These are phyloP conservation scores for Orchestia grillus DNA, from an alignment of 1,140 invertebrate genomes.

Conservation along the genomic window DNA sequence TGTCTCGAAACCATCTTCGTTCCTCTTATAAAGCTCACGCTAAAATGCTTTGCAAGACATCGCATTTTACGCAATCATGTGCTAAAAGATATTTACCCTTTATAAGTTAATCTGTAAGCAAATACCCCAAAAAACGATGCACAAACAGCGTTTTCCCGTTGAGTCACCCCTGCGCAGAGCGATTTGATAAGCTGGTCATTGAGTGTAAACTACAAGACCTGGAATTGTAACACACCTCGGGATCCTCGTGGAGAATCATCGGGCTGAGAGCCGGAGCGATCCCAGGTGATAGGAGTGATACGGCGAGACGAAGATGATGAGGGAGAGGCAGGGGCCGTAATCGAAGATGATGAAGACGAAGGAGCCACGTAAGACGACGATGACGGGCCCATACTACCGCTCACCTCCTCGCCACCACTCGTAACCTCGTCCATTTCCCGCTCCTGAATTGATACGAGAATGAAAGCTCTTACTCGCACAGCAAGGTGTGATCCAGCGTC, in stretches of 20 bases:
- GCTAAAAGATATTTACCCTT: no score
- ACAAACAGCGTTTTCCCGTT: no score
- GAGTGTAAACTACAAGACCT: background rate
- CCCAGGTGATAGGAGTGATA: constrained; percentile 44
- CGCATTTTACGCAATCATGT: no score
- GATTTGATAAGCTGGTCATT: no score
- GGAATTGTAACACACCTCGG: background rate
- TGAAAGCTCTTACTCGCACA: background rate
- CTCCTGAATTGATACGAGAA: background rate
- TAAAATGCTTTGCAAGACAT: no score
- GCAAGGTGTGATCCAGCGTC: background rate
- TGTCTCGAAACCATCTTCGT: no score
- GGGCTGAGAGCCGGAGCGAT: background rate
- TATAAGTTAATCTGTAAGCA: no score
- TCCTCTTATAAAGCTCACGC: no score
- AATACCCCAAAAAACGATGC: no score
- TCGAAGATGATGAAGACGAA: constrained; percentile 23
- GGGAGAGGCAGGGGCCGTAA: constrained; percentile 19
- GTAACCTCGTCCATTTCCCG: constrained; percentile 74
- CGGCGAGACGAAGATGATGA: constrained; percentile 35
- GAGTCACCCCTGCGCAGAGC: no score
- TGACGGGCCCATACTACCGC: constrained; percentile 22
- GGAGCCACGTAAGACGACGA: constrained; percentile 33
- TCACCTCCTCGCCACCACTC: constrained; percentile 70
- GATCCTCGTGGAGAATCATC: background rate